Base-by-base conservation (phyloP, 1,140 invertebrate genomes). In the Spodoptera litura region DNA sequence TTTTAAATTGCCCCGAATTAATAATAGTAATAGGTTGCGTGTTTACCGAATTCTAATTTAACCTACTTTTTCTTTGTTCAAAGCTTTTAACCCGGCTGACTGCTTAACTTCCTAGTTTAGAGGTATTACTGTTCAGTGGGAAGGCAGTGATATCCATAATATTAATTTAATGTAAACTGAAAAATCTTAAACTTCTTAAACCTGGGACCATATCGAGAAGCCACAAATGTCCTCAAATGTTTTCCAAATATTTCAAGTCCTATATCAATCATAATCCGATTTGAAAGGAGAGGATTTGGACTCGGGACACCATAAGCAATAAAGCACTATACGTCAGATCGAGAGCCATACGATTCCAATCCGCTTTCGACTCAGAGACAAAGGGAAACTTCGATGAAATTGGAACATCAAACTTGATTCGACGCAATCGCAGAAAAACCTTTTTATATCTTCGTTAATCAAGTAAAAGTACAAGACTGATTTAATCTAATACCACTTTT, bases 381-480 rank as follows among this genome's bases (percentile, higher is more conserved):
- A 91, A 91, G 88, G 84, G 84, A 88, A 89, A 91, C 82, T 89
- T 88, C 83, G 87, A 89, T 87, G 79, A 85, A 85, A 87, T 87
- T 85, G 86, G 87, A 89, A 89, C 87, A 89, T 89, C 85, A 85
- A 86, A 85, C 85, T 87, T 87, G 74, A 66, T 76, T 76, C 31
- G 31, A 52, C 35, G 35, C 44, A 53, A 44, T 61, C n/a, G 49
- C 53, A 38, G 55, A 51, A 59, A 70, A 73, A 59, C 38, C 71
- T 73, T 73, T 61, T 49, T 27, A 71, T 73, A 73, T 73, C 4
- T 59, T n/a, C 44, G 49, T 59, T 73, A 73, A 73, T 73, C 55
- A 73, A 73, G 10, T 51, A 35, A 44, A 70, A 73, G 38, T 27
- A 73, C 35, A 44, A 71, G 27, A 12, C 27, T 35, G 52, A 73